Evolutionary conservation across 2,888 invertebrate species (phyloP).

Genomic region (Dynastes tityus): DNA sequence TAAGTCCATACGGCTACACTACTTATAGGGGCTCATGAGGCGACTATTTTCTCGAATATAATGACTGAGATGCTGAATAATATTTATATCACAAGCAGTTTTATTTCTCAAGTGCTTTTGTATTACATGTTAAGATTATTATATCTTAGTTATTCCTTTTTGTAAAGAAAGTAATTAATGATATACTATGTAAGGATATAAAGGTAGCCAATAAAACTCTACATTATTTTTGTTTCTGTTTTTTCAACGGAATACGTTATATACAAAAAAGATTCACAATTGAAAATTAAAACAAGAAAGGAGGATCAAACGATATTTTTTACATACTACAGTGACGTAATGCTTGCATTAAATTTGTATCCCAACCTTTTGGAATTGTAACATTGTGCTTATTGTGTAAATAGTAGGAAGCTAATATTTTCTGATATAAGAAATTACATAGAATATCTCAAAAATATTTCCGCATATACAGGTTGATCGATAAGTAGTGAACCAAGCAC

Average conservation of each 20-base stretch:
- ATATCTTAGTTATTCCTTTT: neutral
- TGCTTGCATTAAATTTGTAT: too few species aligned
- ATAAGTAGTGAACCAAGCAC: too few species aligned
- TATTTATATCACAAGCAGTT: neutral
- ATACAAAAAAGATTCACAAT: neutral
- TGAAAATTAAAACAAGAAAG: too few species aligned
- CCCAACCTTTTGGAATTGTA: too few species aligned
- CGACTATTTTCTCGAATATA: slow-evolving; percentile 8
- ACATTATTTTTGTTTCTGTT: neutral
- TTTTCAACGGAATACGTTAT: neutral
- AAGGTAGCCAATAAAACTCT: slow-evolving; percentile 2
- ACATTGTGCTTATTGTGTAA: too few species aligned
- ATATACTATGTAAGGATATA: slow-evolving; percentile 10
- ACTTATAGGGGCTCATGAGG: slow-evolving; percentile 81
- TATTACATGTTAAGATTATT: slow-evolving; percentile 28
- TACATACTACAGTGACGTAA: too few species aligned
- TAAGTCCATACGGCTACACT: slow-evolving; percentile 85
- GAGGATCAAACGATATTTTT: too few species aligned
- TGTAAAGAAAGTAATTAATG: neutral
- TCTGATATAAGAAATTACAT: too few species aligned
- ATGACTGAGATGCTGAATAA: slow-evolving; percentile 27
- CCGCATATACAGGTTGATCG: too few species aligned
- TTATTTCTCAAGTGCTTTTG: slow-evolving; percentile 33
- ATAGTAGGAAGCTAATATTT: too few species aligned
- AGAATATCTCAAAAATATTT: too few species aligned